phyloP scores from a whole-genome alignment of 2,113 vertebrate species.

The Scalopus aquaticus region DNA sequence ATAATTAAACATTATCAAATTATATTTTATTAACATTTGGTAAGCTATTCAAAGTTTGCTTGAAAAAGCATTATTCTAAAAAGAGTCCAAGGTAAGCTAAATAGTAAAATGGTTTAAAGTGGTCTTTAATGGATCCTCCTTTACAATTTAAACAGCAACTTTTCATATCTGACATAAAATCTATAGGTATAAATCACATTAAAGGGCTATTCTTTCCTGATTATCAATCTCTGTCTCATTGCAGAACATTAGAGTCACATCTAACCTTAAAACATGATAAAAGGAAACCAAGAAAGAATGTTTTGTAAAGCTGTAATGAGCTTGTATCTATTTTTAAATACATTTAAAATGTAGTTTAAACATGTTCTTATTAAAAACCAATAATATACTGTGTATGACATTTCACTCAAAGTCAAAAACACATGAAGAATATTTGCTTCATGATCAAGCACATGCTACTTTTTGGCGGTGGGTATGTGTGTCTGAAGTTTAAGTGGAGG shows the following conservation, averaged over 20 bases:
- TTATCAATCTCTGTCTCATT: slow-evolving; percentile 99
- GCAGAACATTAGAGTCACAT: slow-evolving; percentile 92
- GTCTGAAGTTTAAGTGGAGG: neutral
- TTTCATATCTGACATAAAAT: slow-evolving; percentile 99
- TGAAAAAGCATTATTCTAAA: slow-evolving; percentile 83
- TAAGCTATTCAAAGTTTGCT: slow-evolving; percentile 75
- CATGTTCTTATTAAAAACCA: slow-evolving; percentile 71
- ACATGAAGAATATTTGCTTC: neutral
- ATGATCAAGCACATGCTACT: slow-evolving; percentile 21
- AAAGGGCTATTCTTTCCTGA: slow-evolving; percentile 93
- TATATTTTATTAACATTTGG: slow-evolving; percentile 72
- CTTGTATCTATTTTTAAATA: slow-evolving; percentile 78
- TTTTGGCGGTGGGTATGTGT: neutral
- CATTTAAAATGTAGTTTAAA: slow-evolving; percentile 78
- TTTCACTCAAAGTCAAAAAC: slow-evolving; percentile 59
- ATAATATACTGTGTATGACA: slow-evolving; percentile 36
- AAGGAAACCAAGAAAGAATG: slow-evolving; percentile 86
- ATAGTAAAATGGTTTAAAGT: slow-evolving; percentile 89
- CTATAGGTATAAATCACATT: slow-evolving; percentile 99
- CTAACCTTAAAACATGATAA: slow-evolving; percentile 93
- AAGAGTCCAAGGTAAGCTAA: slow-evolving; percentile 87
- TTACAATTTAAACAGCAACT: slow-evolving; percentile 95
- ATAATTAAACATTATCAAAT: slow-evolving; percentile 54
- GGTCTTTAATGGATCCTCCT: slow-evolving; percentile 95
- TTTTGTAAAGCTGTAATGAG: slow-evolving; percentile 83